Evolutionary conservation across 2,797 vertebrate genomes (phyloP).

Genomic region (Sorex maritimensis): DNA sequence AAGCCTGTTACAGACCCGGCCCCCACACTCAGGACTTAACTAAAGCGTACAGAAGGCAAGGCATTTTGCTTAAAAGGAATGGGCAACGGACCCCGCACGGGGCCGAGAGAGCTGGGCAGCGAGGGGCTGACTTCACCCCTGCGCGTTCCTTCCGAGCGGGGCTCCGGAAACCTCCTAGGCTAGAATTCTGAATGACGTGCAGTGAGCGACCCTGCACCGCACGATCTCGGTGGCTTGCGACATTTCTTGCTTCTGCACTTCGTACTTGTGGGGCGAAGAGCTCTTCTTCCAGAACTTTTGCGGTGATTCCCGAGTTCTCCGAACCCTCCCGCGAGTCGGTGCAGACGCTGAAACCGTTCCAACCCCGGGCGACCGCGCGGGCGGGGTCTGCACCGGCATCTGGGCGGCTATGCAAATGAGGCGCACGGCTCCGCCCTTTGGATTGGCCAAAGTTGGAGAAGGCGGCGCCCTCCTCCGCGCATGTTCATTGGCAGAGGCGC

Average conservation of each 20-base stretch:
- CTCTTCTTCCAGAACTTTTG: not conserved
- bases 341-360: not conserved
- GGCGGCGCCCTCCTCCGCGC: not conserved
- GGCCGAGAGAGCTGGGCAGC: not conserved
- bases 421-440: not conserved
- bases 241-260: slow-evolving; percentile 2
- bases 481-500: not conserved
- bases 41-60: not conserved
- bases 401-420: slow-evolving; percentile 53
- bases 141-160: no score
- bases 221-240: not conserved
- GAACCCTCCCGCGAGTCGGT: not conserved
- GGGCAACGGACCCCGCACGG: no score
- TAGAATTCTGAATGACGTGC: not conserved
- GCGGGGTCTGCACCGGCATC: accelerated
- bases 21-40: not conserved
- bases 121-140: not conserved
- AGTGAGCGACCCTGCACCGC: not conserved
- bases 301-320: not conserved
- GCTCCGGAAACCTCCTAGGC: not conserved
- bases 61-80: not conserved
- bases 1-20: no score
- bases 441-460: slow-evolving; percentile 14
- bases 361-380: accelerated
- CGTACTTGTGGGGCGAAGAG: not conserved